phyloP scores from a whole-genome alignment of 2,888 invertebrate genomes.

The Netelia inedita region DNA sequence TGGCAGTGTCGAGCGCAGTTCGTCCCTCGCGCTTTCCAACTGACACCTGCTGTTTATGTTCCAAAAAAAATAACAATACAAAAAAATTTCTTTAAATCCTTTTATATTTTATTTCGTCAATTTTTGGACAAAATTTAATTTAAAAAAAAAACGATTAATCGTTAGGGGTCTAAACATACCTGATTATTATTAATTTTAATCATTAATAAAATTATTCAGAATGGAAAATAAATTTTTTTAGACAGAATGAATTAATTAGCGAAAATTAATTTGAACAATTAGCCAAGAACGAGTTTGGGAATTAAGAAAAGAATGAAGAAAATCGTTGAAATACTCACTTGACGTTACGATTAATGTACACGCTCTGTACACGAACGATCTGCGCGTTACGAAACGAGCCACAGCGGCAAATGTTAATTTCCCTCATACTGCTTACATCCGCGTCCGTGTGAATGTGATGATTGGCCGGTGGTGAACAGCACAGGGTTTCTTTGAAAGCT shows the following conservation, averaged over 20 bases:
- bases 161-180: background rate
- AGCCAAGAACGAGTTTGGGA: too few species aligned
- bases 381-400: constrained; percentile 84
- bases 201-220: too few species aligned
- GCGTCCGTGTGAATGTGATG: constrained; percentile 79
- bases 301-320: background rate
- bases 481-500: constrained; percentile 91
- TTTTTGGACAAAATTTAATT: background rate
- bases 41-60: constrained; percentile 59
- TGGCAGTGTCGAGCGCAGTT: constrained; percentile 31
- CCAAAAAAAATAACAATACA: background rate
- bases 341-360: constrained; percentile 69
- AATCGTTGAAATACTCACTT: constrained; percentile 70
- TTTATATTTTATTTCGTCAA: too few species aligned
- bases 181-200: too few species aligned
- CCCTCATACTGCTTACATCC: constrained; percentile 86
- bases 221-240: too few species aligned
- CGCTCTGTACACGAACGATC: constrained; percentile 85
- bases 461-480: constrained; percentile 86
- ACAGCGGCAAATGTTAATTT: constrained; percentile 88
- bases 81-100: background rate
- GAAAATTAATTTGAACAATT: background rate
- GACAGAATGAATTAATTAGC: too few species aligned
- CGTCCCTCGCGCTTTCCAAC: constrained; percentile 54
- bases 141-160: background rate